phyloP scores from a whole-genome alignment of 92 coral and sea anemone genomes.

The Blastomussa wellsi region DNA sequence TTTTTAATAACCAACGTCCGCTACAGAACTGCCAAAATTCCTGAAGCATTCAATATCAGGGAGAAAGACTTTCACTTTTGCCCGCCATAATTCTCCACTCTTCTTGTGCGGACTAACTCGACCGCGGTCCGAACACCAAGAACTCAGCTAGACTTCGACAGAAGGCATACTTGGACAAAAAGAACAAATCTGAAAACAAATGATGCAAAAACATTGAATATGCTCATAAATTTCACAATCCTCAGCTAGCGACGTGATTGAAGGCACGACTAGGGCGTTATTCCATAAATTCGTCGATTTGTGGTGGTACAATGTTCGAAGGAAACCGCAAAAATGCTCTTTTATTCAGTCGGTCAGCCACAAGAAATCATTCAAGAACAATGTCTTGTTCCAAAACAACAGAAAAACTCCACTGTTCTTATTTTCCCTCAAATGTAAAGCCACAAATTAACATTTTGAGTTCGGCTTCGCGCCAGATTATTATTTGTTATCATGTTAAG shows the following conservation, averaged over 20 bases:
- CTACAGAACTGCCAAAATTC: neutral
- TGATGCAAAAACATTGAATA: neutral
- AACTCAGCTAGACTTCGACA: neutral
- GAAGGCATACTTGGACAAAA: neutral
- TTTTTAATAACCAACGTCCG: neutral
- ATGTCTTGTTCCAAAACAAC: neutral
- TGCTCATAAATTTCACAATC: neutral
- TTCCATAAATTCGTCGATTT: neutral
- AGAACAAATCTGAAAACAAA: neutral
- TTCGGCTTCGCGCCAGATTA: neutral
- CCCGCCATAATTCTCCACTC: neutral
- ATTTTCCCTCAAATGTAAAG: neutral
- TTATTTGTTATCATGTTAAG: slow-evolving; percentile 7
- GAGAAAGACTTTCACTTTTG: neutral
- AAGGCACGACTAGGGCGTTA: slow-evolving; percentile 32
- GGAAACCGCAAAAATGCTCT: neutral
- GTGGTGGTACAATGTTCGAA: neutral
- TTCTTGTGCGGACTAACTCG: neutral
- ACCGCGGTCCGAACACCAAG: neutral
- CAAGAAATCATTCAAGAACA: neutral
- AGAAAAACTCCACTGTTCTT: neutral
- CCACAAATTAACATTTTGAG: slow-evolving; percentile 16
- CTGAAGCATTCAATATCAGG: neutral
- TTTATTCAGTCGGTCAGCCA: neutral
- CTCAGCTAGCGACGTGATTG: slow-evolving; percentile 1